phyloP scores from a whole-genome alignment of 2,888 invertebrate genomes.

The Thysanoteuthis rhombus region DNA sequence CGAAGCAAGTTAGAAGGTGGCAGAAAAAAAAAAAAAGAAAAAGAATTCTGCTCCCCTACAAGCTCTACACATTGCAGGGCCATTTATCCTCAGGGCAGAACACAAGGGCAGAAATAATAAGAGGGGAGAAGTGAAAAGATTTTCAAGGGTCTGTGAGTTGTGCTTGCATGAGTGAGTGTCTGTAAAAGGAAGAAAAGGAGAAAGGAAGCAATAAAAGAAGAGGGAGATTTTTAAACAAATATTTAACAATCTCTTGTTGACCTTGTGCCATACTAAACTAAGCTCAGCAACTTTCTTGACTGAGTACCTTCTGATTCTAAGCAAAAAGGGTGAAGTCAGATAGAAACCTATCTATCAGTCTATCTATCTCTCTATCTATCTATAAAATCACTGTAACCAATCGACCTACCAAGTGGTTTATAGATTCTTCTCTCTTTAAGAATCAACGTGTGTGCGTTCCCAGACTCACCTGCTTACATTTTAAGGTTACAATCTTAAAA shows the following conservation, averaged over 20 bases:
- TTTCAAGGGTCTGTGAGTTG: neutral
- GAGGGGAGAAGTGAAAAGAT: neutral
- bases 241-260: neutral
- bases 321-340: neutral
- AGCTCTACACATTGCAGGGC: neutral
- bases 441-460: too few species aligned
- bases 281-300: neutral
- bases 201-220: neutral
- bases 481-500: too few species aligned
- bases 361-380: too few species aligned
- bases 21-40: too few species aligned
- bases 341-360: too few species aligned
- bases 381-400: too few species aligned
- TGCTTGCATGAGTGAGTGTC: neutral
- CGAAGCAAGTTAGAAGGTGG: neutral
- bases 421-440: too few species aligned
- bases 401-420: too few species aligned
- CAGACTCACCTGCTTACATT: too few species aligned
- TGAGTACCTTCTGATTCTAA: too few species aligned
- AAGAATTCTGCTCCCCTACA: neutral
- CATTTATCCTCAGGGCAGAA: neutral
- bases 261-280: neutral
- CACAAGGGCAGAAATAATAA: neutral
- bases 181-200: neutral
- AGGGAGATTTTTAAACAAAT: neutral